A percentile compares a stretch with the other conserved stretches of the same genome.
Conservation (phyloP, 1,140 invertebrate genomes). For the Eurosta solidaginis region DNA sequence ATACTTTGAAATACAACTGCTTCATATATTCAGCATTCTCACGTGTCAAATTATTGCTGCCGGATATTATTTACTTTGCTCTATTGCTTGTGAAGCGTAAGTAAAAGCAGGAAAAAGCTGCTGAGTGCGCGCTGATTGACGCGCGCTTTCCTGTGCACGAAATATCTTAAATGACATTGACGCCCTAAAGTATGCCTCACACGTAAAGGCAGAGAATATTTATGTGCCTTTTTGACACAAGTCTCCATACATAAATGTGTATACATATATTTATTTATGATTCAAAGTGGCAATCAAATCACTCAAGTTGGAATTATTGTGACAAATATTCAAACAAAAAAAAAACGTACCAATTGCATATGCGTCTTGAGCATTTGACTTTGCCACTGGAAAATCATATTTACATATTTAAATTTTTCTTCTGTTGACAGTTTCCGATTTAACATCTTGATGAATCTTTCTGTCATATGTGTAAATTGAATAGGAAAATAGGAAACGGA, state of each 20-base stretch:
- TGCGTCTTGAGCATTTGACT: background rate
- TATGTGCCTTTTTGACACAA: background rate
- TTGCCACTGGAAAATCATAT: background rate
- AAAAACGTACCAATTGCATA: background rate
- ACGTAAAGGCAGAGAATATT: slow-evolving; percentile 7
- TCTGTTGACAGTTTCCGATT: no score
- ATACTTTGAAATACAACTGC: background rate
- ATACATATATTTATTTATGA: background rate
- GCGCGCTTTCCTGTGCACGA: background rate
- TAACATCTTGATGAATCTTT: background rate
- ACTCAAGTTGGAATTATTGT: slow-evolving; percentile 22
- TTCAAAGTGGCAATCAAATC: slow-evolving; percentile 23
- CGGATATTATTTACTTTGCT: slow-evolving; percentile 21
- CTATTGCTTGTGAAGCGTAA: background rate
- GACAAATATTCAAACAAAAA: background rate
- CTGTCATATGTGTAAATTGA: background rate
- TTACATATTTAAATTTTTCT: background rate
- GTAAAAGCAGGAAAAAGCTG: background rate
- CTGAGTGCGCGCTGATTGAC: slow-evolving; percentile 10
- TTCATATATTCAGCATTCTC: background rate
- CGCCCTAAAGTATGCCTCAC: background rate
- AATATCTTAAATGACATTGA: background rate
- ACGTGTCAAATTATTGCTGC: background rate
- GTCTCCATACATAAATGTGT: no score
- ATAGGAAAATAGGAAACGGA: no score